Evolutionary conservation across 2,113 vertebrate genomes (phyloP).

Genomic region (Pristiophorus japonicus): DNA sequence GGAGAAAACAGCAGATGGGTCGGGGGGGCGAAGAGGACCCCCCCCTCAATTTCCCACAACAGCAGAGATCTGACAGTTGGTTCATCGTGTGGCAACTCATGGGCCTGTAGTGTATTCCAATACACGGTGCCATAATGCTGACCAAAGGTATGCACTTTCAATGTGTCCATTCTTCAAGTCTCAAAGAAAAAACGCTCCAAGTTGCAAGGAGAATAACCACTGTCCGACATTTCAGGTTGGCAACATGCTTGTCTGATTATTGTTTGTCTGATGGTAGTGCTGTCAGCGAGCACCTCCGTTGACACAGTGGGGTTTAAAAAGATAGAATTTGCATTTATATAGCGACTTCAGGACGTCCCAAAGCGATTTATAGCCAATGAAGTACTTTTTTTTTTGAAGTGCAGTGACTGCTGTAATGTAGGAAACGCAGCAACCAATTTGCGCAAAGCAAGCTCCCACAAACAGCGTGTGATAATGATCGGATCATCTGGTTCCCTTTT

Average conservation of each 20-base stretch:
- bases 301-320: background rate
- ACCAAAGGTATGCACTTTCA: background rate
- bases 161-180: background rate
- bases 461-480: background rate
- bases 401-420: background rate
- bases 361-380: background rate
- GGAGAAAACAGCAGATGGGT: background rate
- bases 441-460: background rate
- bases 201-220: background rate
- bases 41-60: background rate
- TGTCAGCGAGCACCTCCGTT: background rate
- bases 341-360: background rate
- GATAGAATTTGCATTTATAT: background rate
- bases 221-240: background rate
- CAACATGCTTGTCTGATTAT: background rate
- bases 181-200: background rate
- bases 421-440: background rate
- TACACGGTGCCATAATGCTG: background rate
- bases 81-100: background rate
- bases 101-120: background rate
- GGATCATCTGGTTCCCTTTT: background rate
- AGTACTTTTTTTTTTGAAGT: background rate
- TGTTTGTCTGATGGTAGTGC: background rate
- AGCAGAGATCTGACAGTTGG: background rate
- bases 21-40: background rate